Evolutionary conservation across 2,888 invertebrate genomes (phyloP).

Genomic region (Pterostichus madidus): DNA sequence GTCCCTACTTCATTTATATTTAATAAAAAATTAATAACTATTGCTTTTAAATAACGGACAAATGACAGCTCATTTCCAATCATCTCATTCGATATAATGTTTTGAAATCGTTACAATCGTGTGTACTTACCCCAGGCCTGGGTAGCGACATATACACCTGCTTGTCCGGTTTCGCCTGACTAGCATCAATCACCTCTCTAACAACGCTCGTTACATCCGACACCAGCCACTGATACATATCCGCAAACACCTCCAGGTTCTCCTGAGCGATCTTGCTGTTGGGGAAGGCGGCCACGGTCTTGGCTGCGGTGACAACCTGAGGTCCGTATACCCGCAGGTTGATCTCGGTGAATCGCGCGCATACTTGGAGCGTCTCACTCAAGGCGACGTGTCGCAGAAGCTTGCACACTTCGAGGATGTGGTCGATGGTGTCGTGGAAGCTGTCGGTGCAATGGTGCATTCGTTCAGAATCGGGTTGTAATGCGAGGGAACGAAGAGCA

Average conservation of each 20-base stretch:
- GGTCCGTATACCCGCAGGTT: conserved; percentile 97
- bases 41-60: too few species aligned
- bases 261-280: conserved; percentile 97
- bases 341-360: conserved; percentile 97
- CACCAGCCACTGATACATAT: conserved; percentile 97
- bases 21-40: too few species aligned
- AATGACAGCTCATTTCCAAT: too few species aligned
- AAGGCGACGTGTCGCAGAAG: conserved; percentile 96
- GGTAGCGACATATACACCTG: conserved; percentile 96
- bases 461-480: conserved; percentile 91
- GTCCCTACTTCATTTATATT: too few species aligned
- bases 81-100: too few species aligned
- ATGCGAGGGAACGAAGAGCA: conserved; percentile 85
- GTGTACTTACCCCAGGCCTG: conserved; percentile 89
- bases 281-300: conserved; percentile 94
- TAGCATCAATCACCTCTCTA: conserved; percentile 91
- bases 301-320: conserved; percentile 95
- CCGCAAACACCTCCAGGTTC: conserved; percentile 96
- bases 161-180: conserved; percentile 84
- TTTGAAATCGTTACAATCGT: too few species aligned
- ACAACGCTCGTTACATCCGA: conserved; percentile 94
- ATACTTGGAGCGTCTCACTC: conserved; percentile 96
- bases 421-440: conserved; percentile 98
- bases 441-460: conserved; percentile 96
- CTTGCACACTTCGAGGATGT: conserved; percentile 99